A percentile compares a stretch with the other conserved stretches of the same genome.
These are phyloP conservation scores for Sebastes matsubarae DNA, from an alignment of 2,797 vertebrate genomes.

Conservation along the genomic window DNA sequence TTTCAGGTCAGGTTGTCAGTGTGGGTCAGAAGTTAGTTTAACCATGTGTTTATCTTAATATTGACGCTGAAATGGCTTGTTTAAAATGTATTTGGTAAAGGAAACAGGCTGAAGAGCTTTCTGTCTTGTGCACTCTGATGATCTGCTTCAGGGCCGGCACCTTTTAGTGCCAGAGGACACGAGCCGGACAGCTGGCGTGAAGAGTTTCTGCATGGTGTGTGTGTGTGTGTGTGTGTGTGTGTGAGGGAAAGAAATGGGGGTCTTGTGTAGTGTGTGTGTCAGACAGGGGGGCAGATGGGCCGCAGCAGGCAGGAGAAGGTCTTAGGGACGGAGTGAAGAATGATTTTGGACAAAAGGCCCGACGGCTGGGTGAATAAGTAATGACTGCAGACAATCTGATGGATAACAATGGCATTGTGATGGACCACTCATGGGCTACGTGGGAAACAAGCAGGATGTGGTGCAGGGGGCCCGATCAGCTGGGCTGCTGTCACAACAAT, in stretches of 20 bases:
- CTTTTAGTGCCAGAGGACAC: constrained; percentile 68
- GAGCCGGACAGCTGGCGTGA: constrained; percentile 78
- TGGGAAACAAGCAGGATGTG: constrained; percentile 69
- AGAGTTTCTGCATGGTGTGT: constrained; percentile 49
- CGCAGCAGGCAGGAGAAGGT: constrained; percentile 70
- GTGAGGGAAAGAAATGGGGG: constrained; percentile 20
- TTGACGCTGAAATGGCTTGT: background rate
- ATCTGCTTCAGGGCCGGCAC: constrained; percentile 49
- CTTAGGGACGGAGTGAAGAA: constrained; percentile 71
- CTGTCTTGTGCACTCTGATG: constrained; percentile 43
- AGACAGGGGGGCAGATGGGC: constrained; percentile 79
- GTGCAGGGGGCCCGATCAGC: constrained; percentile 67
- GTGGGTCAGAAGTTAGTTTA: background rate
- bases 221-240: background rate
- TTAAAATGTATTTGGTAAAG: background rate
- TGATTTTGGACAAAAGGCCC: constrained; percentile 81
- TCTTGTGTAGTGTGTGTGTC: constrained; percentile 28
- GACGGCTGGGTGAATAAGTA: constrained; percentile 75
- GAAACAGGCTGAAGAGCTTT: constrained; percentile 26
- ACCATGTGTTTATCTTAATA: background rate
- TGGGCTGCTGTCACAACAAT: constrained; percentile 69
- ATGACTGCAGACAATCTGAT: constrained; percentile 77
- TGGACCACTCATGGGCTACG: constrained; percentile 58
- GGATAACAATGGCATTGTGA: constrained; percentile 82
- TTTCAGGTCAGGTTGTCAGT: background rate